These are phyloP conservation scores for Cheirogaleus major DNA, from an alignment of 2,797 vertebrate genomes.

Conservation along the genomic window DNA sequence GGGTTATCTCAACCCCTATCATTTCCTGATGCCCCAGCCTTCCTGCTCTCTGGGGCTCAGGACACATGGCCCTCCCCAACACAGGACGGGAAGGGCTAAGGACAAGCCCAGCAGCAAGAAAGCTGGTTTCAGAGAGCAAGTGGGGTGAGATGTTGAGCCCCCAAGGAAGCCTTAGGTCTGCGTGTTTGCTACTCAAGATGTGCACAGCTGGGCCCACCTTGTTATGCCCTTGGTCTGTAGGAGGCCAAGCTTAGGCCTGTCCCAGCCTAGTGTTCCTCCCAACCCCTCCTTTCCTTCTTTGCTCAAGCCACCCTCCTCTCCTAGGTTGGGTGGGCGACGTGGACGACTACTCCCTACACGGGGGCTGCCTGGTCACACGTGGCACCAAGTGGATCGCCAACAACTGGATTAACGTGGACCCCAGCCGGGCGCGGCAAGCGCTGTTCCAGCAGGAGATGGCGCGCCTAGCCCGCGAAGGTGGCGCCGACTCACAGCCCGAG, in stretches of 20 bases:
- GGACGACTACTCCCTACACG: constrained; percentile 97
- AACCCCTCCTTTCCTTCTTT: background rate
- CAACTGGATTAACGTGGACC: constrained; percentile 99
- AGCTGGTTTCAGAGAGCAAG: background rate
- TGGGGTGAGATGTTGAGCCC: background rate
- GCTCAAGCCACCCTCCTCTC: background rate
- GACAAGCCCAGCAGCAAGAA: background rate
- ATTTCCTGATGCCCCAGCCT: background rate
- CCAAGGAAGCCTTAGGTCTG: background rate
- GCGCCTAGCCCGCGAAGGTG: constrained; percentile 80
- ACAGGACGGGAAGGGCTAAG: background rate
- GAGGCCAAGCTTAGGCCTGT: background rate
- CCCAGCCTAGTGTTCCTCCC: background rate
- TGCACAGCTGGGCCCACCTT: background rate
- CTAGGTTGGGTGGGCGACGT: constrained; percentile 99
- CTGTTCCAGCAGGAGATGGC: constrained; percentile 93
- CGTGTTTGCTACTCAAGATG: background rate
- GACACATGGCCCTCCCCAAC: background rate
- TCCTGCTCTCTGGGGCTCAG: background rate
- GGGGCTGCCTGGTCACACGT: constrained; percentile 95
- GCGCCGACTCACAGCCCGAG: constrained; percentile 80
- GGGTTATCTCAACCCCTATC: background rate
- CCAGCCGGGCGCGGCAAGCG: constrained; percentile 94
- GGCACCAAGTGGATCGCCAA: constrained; percentile 99
- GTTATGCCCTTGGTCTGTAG: accelerated